Evolutionary conservation across 2,888 invertebrate species (phyloP), one percentile per base, ranked within the genome.

Genomic region (Molanna angustata): DNA sequence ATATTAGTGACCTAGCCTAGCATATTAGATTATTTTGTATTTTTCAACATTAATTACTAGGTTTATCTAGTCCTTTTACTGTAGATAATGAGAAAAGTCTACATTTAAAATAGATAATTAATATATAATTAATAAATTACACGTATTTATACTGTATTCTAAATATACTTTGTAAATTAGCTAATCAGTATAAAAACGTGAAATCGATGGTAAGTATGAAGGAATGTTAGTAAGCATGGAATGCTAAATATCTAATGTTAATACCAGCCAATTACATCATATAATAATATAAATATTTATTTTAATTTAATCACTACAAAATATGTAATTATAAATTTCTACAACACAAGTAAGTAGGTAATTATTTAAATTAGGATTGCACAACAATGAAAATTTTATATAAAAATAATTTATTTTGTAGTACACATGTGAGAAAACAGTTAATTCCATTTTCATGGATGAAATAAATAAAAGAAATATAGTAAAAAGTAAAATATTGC

Each of bases 1-100:
- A 58, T 60, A 54, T 60, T 60, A 60, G 57, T 60, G 58, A 58
- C 58, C 56, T 60, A 60, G 56, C 60, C 58, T 60, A 60, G 60
- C 57, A 58, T 56, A 58, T 58, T 55, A 49, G 42, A 54, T 56
- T 54, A 57, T 54, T 56, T 58, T 56, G 47, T 46, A 49, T 53
- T 57, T 56, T 44, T 50, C 39, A 48, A 37, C 45, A 20, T 47
- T 48, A 52, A 57, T 32, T 42, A 56, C 56, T 49, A 52, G 57
- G 52, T 47, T 31, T 54, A 48, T 55, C 54, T 58, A 56, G 49
- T 40, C 45, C 54, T 35, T 48, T 52, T 49, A 57, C 48, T 35
- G 44, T 55, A 55, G 44, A 44, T 52, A 50, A 56, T 43, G 52
- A 58, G 55, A 60, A 58, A 59, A 51, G 31, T 57, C 55, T 58